Base-by-base conservation (phyloP, 2,113 vertebrate species). In the Forbesichthys agassizii region DNA sequence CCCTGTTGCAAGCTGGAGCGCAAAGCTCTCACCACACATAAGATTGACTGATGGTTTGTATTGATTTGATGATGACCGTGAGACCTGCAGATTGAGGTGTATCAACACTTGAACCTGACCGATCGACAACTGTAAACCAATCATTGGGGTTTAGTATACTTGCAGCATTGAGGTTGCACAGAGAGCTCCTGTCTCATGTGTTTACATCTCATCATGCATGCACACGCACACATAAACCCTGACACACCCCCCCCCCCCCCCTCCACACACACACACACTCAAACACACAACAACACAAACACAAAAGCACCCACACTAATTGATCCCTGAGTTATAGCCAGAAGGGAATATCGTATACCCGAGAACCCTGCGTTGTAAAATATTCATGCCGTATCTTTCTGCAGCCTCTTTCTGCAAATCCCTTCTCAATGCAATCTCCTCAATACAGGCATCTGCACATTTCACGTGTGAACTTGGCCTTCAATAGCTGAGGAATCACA, bases 61-160 rank as follows among this genome's bases (percentile, higher is more conserved):
- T 80, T 62, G 74, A 83, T 74, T 46, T 3, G 18, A 58, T 48
- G 61, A 64, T 63, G 36, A 60, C 62, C 46, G 71, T 9, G 33
- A 62, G 61, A 18, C 55, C 48, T 0, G 8, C 66, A 54, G 47
- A 48, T 63, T 36, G 33, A 57, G 16, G 33, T 46, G 69, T 48
- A 55, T 64, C 62, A 62, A 60, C 58, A 59, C n/a, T 52, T 33
- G n/a, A 53, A 69, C 11, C 69, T 20, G 59, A 56, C 54, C 4
- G 68, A 68, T 61, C 8, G 14, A 73, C 49, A 61, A 20, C 58
- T 12, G 60, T 27, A 58, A 55, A 66, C 3, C 55, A 49, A 16
- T 56, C 36, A 20, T 36, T 2, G 9, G 47, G 33, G 6, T 14
- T 73, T 48, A 42, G 36, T 11, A 18, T 2, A 53, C 5, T 12